Evolutionary conservation across 1,140 invertebrate genomes (phyloP).

Genomic region (Drosophila erecta): DNA sequence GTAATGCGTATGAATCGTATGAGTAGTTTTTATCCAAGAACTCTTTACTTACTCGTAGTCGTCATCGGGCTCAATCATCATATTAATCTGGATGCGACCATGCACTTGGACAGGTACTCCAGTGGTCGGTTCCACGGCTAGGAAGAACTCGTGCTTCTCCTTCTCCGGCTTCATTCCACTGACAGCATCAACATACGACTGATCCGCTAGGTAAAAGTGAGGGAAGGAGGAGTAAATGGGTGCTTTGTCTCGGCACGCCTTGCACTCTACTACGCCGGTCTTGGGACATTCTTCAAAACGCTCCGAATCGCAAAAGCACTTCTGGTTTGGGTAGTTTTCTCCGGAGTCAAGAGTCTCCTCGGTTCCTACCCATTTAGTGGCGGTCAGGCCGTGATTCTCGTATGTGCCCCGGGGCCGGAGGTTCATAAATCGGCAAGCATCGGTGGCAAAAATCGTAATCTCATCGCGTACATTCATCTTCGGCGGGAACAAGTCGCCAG

Average conservation of each 20-base stretch:
- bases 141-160: conserved; percentile 88
- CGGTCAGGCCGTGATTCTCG: conserved; percentile 85
- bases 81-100: conserved; percentile 90
- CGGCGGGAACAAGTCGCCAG: conserved; percentile 92
- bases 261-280: conserved; percentile 88
- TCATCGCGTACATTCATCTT: conserved; percentile 85
- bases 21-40: no score
- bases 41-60: conserved; percentile 86
- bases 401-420: conserved; percentile 70
- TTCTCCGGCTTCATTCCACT: conserved; percentile 89
- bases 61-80: conserved; percentile 87
- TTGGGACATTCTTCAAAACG: conserved; percentile 83
- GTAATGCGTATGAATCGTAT: no score
- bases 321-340: conserved; percentile 86
- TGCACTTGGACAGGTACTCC: conserved; percentile 89
- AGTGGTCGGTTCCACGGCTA: conserved; percentile 90
- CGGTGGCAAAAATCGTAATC: conserved; percentile 88
- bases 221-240: conserved; percentile 94
- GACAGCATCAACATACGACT: conserved; percentile 87
- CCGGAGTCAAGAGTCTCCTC: conserved; percentile 89
- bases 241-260: conserved; percentile 89
- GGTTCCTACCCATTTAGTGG: conserved; percentile 87
- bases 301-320: conserved; percentile 86
- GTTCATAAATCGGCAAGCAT: conserved; percentile 88
- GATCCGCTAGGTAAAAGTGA: conserved; percentile 93